Percentiles rank a stretch among this genome's conserved stretches.
phyloP scores from a whole-genome alignment of 2,888 invertebrate genomes.

The Tinea trinotella region DNA sequence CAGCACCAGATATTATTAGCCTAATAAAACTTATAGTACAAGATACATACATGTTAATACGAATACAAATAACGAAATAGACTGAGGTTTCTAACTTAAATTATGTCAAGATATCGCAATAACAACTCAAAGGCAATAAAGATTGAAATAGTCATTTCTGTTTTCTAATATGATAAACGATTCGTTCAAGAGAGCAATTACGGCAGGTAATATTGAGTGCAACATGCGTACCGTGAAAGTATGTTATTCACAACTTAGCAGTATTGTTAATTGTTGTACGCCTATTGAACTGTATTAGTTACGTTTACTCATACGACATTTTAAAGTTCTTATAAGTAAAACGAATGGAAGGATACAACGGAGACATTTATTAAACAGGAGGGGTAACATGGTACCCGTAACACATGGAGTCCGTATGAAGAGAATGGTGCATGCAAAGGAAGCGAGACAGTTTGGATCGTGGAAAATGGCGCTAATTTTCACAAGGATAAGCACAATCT shows the following conservation, averaged over 20 bases:
- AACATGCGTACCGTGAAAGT: slow-evolving; percentile 34
- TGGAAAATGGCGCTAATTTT: too few relatives aligned
- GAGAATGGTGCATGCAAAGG: too few relatives aligned
- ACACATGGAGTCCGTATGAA: too few relatives aligned
- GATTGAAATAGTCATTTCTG: slow-evolving; percentile 10
- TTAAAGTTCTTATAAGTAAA: too few relatives aligned
- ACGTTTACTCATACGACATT: neutral
- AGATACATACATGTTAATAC: slow-evolving; percentile 33
- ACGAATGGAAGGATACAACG: too few relatives aligned
- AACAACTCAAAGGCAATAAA: neutral
- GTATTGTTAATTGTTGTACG: neutral
- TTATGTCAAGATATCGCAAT: neutral
- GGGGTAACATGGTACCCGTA: too few relatives aligned
- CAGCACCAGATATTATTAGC: too few relatives aligned
- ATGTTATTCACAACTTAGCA: slow-evolving; percentile 14
- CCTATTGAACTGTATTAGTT: neutral
- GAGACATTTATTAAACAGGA: too few relatives aligned
- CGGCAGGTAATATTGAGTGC: slow-evolving; percentile 27
- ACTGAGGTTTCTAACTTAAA: neutral
- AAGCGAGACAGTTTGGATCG: too few relatives aligned
- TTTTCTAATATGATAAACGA: slow-evolving; percentile 47
- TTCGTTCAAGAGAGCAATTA: slow-evolving; percentile 61
- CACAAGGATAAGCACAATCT: too few relatives aligned
- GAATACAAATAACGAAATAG: neutral
- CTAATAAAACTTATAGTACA: slow-evolving; percentile 33